Evolutionary conservation across 2,888 invertebrate species (phyloP).

Genomic region (Ophioninae sp.): DNA sequence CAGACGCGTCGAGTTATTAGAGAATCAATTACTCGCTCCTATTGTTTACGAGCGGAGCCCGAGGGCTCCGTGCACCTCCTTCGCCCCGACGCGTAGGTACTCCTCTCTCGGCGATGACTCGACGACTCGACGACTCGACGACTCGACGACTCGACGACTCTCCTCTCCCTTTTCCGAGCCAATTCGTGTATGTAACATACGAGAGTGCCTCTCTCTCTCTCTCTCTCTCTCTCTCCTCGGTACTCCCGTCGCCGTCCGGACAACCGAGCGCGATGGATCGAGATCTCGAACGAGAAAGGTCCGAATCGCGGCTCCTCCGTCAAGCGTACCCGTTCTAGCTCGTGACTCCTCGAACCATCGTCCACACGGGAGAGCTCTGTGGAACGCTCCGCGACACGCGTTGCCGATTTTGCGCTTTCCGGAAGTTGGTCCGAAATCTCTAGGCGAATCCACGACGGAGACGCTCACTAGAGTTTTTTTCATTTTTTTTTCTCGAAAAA

Average conservation of each 20-base stretch:
- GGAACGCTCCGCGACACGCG: no score
- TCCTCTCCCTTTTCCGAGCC: background rate
- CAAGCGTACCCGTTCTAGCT: background rate
- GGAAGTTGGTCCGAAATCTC: no score
- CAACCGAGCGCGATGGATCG: slow-evolving; percentile 1
- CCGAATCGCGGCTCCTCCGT: no score
- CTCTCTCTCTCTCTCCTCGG: background rate
- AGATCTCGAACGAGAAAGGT: background rate
- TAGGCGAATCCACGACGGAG: no score
- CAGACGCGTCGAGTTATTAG: slow-evolving; percentile 81
- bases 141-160: no score
- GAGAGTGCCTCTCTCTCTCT: background rate
- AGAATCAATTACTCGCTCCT: slow-evolving; percentile 81
- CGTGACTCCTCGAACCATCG: background rate
- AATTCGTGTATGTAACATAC: slow-evolving; percentile 1
- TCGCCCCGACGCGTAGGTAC: slow-evolving; percentile 27
- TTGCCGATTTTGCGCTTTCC: no score
- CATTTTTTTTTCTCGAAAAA: no score
- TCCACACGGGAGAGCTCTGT: no score
- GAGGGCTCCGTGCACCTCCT: slow-evolving; percentile 67
- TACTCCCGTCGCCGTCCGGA: background rate
- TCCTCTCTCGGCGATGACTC: slow-evolving; percentile 21
- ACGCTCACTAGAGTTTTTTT: no score
- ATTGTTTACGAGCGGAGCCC: slow-evolving; percentile 80
- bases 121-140: no score